A percentile compares a stretch with the other conserved stretches of the same genome.
Evolutionary conservation across 2,888 invertebrate species (phyloP).

Genomic region (Ochropacha duplaris): DNA sequence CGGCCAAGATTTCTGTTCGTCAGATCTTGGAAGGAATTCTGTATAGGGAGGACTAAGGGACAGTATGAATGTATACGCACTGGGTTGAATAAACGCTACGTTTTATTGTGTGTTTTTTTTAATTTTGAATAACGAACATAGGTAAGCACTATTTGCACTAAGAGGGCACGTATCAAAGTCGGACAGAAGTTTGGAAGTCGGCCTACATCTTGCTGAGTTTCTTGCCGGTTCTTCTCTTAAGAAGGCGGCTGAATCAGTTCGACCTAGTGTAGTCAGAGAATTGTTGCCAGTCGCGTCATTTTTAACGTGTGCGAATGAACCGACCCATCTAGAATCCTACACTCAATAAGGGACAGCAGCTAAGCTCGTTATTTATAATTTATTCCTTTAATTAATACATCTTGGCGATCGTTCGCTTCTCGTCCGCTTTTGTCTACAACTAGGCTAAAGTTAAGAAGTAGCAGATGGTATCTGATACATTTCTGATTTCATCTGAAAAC

Average conservation of each 20-base stretch:
- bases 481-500: slow-evolving; percentile 6
- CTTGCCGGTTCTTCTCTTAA: no score
- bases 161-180: no score
- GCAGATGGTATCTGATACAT: slow-evolving; percentile 4
- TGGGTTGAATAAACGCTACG: slow-evolving; percentile 3
- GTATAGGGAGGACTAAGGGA: slow-evolving; percentile 26
- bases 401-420: slow-evolving; percentile 44
- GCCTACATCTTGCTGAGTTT: no score
- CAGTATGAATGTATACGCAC: slow-evolving; percentile 21
- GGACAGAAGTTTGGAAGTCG: no score
- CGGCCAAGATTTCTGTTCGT: slow-evolving; percentile 40
- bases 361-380: slow-evolving; percentile 66
- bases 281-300: neutral
- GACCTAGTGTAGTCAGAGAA: neutral
- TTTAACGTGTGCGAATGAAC: neutral
- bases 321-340: slow-evolving; percentile 23
- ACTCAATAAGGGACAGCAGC: slow-evolving; percentile 41
- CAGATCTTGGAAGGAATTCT: slow-evolving; percentile 37
- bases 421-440: slow-evolving; percentile 18
- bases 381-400: slow-evolving; percentile 72
- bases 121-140: no score
- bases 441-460: slow-evolving; percentile 3
- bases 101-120: neutral
- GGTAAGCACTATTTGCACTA: no score
- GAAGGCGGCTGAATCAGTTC: no score